Evolutionary conservation across 2,797 vertebrate genomes (phyloP).

Genomic region (Erithacus rubecula): DNA sequence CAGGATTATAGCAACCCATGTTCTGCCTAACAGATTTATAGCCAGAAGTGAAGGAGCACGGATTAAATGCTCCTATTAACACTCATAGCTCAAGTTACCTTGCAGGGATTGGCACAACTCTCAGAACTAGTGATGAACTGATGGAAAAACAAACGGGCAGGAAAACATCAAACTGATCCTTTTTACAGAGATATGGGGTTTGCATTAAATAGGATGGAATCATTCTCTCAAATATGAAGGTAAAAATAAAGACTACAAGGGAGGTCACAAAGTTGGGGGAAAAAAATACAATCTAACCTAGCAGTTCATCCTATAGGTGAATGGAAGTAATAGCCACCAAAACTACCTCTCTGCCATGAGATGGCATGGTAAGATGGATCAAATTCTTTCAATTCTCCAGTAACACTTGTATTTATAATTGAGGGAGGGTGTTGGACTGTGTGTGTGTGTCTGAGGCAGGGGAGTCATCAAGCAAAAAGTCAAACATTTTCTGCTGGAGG

Average conservation of each 20-base stretch:
- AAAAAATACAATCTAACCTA: rapidly evolving
- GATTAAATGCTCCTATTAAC: not conserved
- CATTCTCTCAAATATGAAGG: not conserved
- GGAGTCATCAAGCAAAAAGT: not conserved
- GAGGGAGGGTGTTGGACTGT: not conserved
- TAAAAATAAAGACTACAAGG: not conserved
- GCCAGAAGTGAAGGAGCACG: not conserved
- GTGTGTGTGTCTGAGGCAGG: not conserved
- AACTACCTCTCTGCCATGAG: not conserved
- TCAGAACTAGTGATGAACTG: not conserved
- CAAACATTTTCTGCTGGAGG: not conserved
- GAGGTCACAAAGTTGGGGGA: not conserved
- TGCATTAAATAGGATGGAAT: not conserved
- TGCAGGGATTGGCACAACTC: not conserved
- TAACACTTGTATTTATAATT: not conserved
- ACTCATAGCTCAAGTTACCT: not conserved
- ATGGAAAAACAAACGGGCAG: not conserved
- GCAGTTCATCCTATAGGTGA: not conserved
- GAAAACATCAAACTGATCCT: not conserved
- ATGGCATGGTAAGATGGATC: not conserved
- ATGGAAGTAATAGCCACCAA: not conserved
- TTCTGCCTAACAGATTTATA: not conserved
- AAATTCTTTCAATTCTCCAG: not conserved
- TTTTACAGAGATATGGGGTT: not conserved
- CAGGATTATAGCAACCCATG: not conserved